These are phyloP conservation scores for Acyrthosiphon pisum DNA, from an alignment of 1,140 invertebrate species.

Conservation along the genomic window DNA sequence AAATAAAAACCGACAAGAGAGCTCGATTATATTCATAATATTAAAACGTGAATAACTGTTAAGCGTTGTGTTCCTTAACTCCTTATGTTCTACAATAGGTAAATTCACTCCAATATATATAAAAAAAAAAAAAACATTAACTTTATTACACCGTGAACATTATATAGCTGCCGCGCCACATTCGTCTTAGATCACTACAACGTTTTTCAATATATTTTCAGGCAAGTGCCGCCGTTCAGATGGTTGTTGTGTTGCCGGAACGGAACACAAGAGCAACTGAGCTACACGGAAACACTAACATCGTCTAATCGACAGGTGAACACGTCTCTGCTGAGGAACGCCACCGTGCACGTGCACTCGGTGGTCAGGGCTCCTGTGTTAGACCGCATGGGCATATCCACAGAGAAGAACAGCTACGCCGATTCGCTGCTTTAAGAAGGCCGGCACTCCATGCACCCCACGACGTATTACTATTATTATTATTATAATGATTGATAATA, in stretches of 20 bases:
- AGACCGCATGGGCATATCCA: conserved; percentile 48
- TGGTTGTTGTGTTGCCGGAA: conserved; percentile 58
- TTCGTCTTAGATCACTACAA: background rate
- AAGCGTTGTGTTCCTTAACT: too few species aligned
- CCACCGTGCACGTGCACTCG: conserved; percentile 49
- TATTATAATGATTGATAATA: background rate
- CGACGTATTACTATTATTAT: background rate
- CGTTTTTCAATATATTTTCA: conserved; percentile 45
- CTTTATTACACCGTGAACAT: background rate
- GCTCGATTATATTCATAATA: too few species aligned
- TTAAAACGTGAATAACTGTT: too few species aligned
- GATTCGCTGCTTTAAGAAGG: conserved; percentile 40
- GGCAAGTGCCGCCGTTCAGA: conserved; percentile 57
- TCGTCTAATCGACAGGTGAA: conserved; percentile 57
- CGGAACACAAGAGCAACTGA: conserved; percentile 52
- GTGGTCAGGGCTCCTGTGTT: conserved; percentile 48
- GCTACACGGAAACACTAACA: conserved; percentile 58
- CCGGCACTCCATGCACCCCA: background rate
- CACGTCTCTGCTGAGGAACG: conserved; percentile 51
- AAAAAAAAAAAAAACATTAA: too few species aligned
- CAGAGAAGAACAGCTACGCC: conserved; percentile 47
- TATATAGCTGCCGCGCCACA: background rate
- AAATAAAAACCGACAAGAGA: too few species aligned
- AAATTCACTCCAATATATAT: too few species aligned
- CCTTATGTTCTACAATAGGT: too few species aligned